Base-by-base conservation (phyloP, 1,140 invertebrate species). In the Cyrtorhinus lividipennis region DNA sequence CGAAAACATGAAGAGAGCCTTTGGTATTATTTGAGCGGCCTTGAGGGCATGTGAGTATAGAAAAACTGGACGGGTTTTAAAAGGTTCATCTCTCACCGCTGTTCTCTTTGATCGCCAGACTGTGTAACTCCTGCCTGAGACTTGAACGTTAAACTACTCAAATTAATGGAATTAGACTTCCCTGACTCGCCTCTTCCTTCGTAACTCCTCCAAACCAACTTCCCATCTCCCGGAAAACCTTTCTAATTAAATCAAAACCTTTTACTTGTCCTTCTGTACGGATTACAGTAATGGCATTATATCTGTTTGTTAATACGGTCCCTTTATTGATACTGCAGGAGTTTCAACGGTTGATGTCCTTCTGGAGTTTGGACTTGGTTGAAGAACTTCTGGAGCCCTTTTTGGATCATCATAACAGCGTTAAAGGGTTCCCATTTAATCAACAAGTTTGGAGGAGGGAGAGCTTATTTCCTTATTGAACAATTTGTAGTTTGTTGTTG, bases 241-340 rank as follows among this genome's bases (percentile, higher is more conserved):
- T 38, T 26, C 58, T 60, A 60, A 60, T 60, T 60, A 60, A 60
- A 60, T 60, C 24, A 30, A 60, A 38, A 30, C 58, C 58, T 60
- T 58, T 60, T 30, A 60, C 58, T 60, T 27, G 58, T 60, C 30
- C 25, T 22, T 60, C 20, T 13, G 48, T 53, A 20, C 48, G 20
- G 48, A 53, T 53, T 53, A 53, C 48, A 20, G 48, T 53, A 53
- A 53, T 53, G 10, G 18, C 10, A 53, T 53, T 53, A 53, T 53
- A 53, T 53, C 48, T 53, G 48, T 53, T 53, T 15, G 48, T 53
- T 53, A 53, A 53, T 53, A 53, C 48, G 48, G 10, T 10, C 20
- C 48, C 18, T 53, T 20, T 53, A 53, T 53, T 53, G 48, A 53
- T 22, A 53, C 38, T 44, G 23, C 56, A n/a, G 13, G 10, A 38